Evolutionary conservation across 2,797 vertebrate genomes (phyloP).

Genomic region (Podarcis siculus): DNA sequence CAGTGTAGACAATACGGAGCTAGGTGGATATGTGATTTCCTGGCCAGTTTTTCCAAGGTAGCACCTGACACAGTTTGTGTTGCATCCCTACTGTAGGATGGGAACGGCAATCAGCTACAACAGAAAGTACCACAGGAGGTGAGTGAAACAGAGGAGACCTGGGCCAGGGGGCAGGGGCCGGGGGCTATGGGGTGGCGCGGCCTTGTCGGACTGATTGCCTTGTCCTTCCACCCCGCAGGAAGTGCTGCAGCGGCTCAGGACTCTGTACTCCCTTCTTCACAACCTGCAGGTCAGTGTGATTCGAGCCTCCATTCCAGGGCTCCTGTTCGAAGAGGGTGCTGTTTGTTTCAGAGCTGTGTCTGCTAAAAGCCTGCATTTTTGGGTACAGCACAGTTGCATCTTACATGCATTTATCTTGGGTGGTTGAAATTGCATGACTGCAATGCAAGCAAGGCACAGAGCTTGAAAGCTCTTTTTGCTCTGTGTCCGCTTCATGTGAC

Average conservation of each 20-base stretch:
- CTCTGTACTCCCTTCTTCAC: slow-evolving; percentile 85
- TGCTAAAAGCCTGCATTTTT: too few relatives aligned
- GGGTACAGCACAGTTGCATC: too few relatives aligned
- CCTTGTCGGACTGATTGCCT: background rate
- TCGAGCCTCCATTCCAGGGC: background rate
- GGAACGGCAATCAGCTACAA: slow-evolving; percentile 90
- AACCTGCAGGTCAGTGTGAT: slow-evolving; percentile 83
- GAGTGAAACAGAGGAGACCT: slow-evolving; percentile 8
- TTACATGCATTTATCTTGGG: too few relatives aligned
- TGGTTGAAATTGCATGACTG: too few relatives aligned
- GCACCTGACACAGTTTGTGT: background rate
- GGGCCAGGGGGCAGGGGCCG: background rate
- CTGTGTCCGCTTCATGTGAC: too few relatives aligned
- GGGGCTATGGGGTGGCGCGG: too few relatives aligned
- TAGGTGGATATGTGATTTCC: background rate
- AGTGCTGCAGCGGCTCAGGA: slow-evolving; percentile 82
- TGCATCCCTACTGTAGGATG: slow-evolving; percentile 78
- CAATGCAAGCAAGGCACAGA: too few relatives aligned
- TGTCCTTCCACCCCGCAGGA: slow-evolving; percentile 74
- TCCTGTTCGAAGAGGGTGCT: accelerated
- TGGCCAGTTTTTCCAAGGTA: accelerated
- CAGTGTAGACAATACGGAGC: too few relatives aligned
- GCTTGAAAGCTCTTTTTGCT: too few relatives aligned
- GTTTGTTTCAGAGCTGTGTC: background rate
- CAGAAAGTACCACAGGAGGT: slow-evolving; percentile 84